These are phyloP conservation scores for Leptopterna dolabrata DNA, from an alignment of 2,888 invertebrate genomes.

Conservation along the genomic window DNA sequence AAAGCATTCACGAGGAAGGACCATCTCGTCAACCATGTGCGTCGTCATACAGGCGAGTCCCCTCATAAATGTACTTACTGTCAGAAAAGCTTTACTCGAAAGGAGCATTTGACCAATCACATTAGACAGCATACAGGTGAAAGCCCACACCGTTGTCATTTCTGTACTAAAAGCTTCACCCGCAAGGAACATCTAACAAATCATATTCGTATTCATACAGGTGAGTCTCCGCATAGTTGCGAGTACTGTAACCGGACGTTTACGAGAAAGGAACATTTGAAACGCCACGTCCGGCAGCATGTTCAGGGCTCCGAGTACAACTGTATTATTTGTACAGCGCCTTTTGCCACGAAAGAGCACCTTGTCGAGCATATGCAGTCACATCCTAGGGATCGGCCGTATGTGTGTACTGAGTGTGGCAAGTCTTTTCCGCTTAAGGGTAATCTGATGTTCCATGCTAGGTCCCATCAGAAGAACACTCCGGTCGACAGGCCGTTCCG, in stretches of 20 bases:
- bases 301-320: slow-evolving; percentile 78
- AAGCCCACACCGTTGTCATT: slow-evolving; percentile 62
- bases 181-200: slow-evolving; percentile 64
- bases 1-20: slow-evolving; percentile 89
- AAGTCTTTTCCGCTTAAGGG: slow-evolving; percentile 62
- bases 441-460: slow-evolving; percentile 81
- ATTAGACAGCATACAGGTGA: slow-evolving; percentile 75
- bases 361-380: slow-evolving; percentile 81
- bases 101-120: slow-evolving; percentile 81
- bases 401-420: slow-evolving; percentile 72
- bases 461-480: slow-evolving; percentile 84
- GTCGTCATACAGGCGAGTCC: slow-evolving; percentile 80
- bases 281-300: slow-evolving; percentile 76
- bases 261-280: slow-evolving; percentile 87
- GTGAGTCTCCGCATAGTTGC: slow-evolving; percentile 88
- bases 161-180: slow-evolving; percentile 73
- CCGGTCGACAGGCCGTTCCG: slow-evolving; percentile 77
- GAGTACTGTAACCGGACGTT: slow-evolving; percentile 87
- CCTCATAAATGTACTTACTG: slow-evolving; percentile 84
- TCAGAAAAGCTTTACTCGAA: slow-evolving; percentile 82
- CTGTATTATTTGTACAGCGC: slow-evolving; percentile 80
- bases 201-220: slow-evolving; percentile 88
- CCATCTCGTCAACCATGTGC: slow-evolving; percentile 86
- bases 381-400: slow-evolving; percentile 84
- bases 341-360: slow-evolving; percentile 80